Evolutionary conservation across 2,888 invertebrate genomes (phyloP), one percentile per base, ranked within the genome.

Genomic region (Melipona bicolor): DNA sequence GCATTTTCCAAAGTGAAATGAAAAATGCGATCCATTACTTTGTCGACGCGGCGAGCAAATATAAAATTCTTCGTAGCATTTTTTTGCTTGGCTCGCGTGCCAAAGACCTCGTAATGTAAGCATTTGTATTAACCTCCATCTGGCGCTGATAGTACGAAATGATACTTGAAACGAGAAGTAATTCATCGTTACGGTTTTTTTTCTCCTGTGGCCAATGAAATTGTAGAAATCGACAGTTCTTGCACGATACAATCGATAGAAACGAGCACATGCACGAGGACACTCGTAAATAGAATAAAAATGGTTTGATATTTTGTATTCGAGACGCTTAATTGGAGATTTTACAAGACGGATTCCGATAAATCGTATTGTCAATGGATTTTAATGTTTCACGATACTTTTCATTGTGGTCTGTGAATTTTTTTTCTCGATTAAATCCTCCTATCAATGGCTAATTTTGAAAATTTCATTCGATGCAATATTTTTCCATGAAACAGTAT

Each of bases 21-120:
- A 84, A 76, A 84, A 84, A 84, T 84, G 70, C 83, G 84, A 76
- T 70, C 70, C 84, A 69, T 84, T 84, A 83, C 79, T 79, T 43
- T 72, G 83, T 59, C 74, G 75, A 76, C 82, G 78, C 72, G 65
- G 21, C 32, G 72, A 79, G 84, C 84, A 83, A 83, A 84, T 84
- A 84, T 83, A 83, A 84, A 84, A 84, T 83, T 79, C 71, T 79
- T 84, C 79, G 79, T 69, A 56, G 72, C 77, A 27, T 9, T 9
- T 62, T 79, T 59, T 69, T 67, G 52, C 68, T 64, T 54, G 54
- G 17, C 75, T 72, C 74, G 71, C 36, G 56, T 62, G 75, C 75
- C 65, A 49, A 75, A 61, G 54, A 54, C 61, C 49, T 32, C 56
- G 54, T 54, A 24, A 68, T 49, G 56, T 36, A 50, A 71, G 65